Evolutionary conservation across 2,113 vertebrate species (phyloP).

Genomic region (Crocuta crocuta): DNA sequence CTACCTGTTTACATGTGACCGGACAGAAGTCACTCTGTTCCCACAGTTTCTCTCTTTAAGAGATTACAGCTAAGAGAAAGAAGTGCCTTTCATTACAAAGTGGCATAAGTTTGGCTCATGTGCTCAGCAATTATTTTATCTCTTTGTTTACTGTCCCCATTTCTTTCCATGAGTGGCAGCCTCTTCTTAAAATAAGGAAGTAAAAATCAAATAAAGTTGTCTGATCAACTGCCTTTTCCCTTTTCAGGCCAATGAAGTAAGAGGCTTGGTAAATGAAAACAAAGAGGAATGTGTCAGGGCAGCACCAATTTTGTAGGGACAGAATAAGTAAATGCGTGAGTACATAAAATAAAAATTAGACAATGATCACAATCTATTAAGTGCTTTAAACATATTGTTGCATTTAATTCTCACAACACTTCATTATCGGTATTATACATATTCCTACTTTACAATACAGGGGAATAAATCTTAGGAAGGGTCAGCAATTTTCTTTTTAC

Average conservation of each 20-base stretch:
- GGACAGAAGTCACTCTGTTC: neutral
- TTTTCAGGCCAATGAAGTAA: neutral
- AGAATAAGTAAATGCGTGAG: neutral
- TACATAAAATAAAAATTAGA: neutral
- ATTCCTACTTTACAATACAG: neutral
- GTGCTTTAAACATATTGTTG: neutral
- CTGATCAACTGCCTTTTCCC: neutral
- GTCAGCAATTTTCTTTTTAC: neutral
- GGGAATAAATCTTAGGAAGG: neutral
- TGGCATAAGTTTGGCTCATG: neutral
- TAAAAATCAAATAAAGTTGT: neutral
- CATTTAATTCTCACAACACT: neutral
- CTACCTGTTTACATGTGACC: neutral
- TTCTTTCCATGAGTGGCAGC: neutral
- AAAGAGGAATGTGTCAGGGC: neutral
- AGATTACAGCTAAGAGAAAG: neutral
- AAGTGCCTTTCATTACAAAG: neutral
- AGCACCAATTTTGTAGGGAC: neutral
- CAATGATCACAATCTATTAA: neutral
- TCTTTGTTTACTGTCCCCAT: neutral
- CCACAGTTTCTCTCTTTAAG: neutral
- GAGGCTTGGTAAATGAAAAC: neutral
- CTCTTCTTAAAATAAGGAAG: neutral
- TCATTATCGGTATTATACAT: neutral
- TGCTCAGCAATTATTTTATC: neutral